These are phyloP conservation scores for Agrochola lota DNA, from an alignment of 2,888 invertebrate genomes.

Conservation along the genomic window DNA sequence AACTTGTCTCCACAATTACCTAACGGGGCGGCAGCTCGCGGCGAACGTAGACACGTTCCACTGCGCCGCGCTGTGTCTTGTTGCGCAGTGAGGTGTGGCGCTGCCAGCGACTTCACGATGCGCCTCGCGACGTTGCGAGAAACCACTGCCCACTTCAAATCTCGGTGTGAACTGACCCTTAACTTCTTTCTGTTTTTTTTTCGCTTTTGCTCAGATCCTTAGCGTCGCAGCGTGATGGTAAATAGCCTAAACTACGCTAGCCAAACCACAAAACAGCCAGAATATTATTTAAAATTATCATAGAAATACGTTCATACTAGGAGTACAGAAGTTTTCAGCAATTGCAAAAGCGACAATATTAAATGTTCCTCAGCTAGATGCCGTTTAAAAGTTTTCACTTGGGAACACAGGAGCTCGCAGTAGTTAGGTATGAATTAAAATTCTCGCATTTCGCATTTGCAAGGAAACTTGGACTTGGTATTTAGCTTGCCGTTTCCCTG, in stretches of 20 bases:
- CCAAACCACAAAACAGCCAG: neutral
- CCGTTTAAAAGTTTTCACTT: conserved; percentile 48
- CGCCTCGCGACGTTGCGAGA: no score
- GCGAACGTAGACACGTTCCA: no score
- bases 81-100: no score
- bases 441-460: conserved; percentile 39
- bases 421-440: conserved; percentile 63
- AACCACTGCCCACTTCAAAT: no score
- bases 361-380: conserved; percentile 45
- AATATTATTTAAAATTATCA: neutral
- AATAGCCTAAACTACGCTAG: neutral
- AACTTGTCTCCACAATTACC: no score
- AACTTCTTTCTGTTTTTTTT: no score
- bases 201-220: no score
- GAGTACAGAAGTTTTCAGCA: conserved; percentile 30
- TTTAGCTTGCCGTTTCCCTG: conserved; percentile 20
- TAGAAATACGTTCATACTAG: neutral
- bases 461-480: conserved; percentile 44
- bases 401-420: conserved; percentile 29
- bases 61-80: no score
- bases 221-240: no score
- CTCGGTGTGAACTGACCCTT: no score
- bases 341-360: conserved; percentile 51
- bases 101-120: no score
- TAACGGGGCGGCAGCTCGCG: no score